Evolutionary conservation across 2,888 invertebrate species (phyloP), one percentile per base, ranked within the genome.

Genomic region (Agriopis marginaria): DNA sequence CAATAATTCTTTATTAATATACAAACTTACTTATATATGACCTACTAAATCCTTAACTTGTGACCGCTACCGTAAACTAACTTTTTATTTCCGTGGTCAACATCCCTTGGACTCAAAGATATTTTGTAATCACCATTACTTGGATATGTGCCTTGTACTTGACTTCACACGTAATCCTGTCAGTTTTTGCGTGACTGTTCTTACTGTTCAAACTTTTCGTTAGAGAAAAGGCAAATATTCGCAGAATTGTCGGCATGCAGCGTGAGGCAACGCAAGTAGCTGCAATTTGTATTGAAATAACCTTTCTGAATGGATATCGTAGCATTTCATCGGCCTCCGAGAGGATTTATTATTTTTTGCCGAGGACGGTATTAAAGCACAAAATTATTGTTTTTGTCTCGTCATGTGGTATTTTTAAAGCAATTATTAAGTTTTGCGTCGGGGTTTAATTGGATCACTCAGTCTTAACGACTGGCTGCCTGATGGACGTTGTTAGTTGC

Each of bases 261-360:
- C 82, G 90, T 85, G 89, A 82, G 86, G 87, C 90, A 88, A 88
- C 82, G 91, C 90, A 90, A 93, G 93, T 91, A 90, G 89, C 91
- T 86, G 92, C 91, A 92, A 93, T 93, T 93, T 93, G 92, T 93
- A 93, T 93, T 90, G 91, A 90, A 94, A 93, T 93, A 93, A 90
- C 90, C 88, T 89, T 89, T 87, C 85, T 88, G 93, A 90, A 90
- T 89, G 91, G 83, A 88, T 90, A 92, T 92, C 89, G 89, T 87
- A 87, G 89, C 91, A 89, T 93, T 92, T 91, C 91, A 92, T 92
- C 86, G 81, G 83, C 77, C 82, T 79, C 83, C 85, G 85, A 79
- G 92, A 91, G 81, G 92, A 93, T 93, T 93, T 93, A 92, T 94
- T 92, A 92, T 94, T 93, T 93, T 92, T 93, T 92, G 88, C 90